phyloP scores from a whole-genome alignment of 2,113 vertebrate genomes.

The Cebus imitator region DNA sequence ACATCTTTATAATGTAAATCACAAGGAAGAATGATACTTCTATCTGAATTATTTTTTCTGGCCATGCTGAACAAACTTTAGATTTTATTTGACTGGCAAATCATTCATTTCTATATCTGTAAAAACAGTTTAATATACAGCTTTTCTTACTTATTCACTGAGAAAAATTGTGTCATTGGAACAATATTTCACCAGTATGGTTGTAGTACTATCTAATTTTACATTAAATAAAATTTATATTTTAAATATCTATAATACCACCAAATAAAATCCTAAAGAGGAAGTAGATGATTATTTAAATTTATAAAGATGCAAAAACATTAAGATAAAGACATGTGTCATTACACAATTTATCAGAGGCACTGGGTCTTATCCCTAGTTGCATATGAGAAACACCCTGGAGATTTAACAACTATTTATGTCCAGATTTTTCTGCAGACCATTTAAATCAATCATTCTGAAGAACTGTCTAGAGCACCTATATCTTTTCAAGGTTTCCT shows the following conservation, averaged over 20 bases:
- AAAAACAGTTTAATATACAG: neutral
- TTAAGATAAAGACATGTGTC: neutral
- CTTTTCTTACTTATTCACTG: neutral
- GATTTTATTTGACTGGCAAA: neutral
- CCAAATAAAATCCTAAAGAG: neutral
- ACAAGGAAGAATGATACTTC: neutral
- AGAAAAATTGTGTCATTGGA: neutral
- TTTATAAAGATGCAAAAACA: neutral
- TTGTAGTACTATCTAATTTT: neutral
- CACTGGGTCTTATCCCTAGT: neutral
- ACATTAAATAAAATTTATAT: neutral
- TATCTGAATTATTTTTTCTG: neutral
- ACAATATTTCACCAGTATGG: neutral
- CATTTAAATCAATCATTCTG: neutral
- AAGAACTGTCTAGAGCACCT: neutral
- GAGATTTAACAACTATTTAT: neutral
- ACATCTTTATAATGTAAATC: constrained; percentile 1
- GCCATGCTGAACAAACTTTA: neutral
- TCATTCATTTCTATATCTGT: neutral
- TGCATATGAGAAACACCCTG: neutral
- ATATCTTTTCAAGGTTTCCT: neutral
- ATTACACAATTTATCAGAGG: neutral
- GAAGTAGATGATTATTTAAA: neutral
- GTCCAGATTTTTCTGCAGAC: neutral
- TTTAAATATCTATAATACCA: neutral